phyloP scores from a whole-genome alignment of 2,797 vertebrate species.

The Avahi laniger region DNA sequence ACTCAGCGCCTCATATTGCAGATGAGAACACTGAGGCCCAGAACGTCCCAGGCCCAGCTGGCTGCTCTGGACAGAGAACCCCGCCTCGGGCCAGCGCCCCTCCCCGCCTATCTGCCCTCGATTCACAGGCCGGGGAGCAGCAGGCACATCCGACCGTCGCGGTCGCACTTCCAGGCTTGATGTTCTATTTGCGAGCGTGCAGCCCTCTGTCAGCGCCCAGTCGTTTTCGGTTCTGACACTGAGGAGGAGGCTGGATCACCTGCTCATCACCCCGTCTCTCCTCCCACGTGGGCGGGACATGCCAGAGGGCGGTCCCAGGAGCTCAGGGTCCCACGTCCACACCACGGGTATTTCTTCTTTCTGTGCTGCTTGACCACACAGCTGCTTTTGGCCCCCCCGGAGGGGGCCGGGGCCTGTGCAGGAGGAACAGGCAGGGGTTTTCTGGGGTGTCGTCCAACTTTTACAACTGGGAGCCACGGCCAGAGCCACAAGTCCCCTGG shows the following conservation, averaged over 20 bases:
- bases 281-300: not conserved
- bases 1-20: not conserved
- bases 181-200: not conserved
- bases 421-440: not conserved
- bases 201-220: not conserved
- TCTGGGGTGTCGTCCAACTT: not conserved
- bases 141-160: fast-evolving
- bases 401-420: not conserved
- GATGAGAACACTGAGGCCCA: not conserved
- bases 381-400: not conserved
- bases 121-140: not conserved
- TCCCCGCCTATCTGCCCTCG: fast-evolving
- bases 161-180: not conserved
- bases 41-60: fast-evolving
- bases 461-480: not conserved
- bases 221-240: not conserved
- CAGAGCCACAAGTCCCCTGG: not conserved
- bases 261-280: not conserved
- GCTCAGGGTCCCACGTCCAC: not conserved
- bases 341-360: fast-evolving
- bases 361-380: fast-evolving
- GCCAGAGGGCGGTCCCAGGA: not conserved
- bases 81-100: fast-evolving
- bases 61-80: not conserved
- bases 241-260: not conserved